phyloP scores from a whole-genome alignment of 2,888 invertebrate species.

The Lasius fuliginosus region DNA sequence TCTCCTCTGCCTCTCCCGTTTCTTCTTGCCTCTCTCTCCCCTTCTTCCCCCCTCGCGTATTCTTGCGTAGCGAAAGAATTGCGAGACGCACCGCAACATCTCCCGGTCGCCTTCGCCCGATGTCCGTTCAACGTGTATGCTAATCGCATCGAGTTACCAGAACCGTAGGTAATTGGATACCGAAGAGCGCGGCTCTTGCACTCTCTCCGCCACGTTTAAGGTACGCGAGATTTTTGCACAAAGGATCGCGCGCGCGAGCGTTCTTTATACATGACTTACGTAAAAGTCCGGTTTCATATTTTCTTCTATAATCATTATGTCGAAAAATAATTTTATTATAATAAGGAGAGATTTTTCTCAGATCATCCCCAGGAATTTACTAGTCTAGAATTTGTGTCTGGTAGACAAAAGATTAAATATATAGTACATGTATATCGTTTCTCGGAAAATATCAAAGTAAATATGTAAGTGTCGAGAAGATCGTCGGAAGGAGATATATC shows the following conservation, averaged over 20 bases:
- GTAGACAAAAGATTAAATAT: background rate
- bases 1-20: slow-evolving; percentile 47
- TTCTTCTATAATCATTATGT: background rate
- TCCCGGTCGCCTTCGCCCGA: slow-evolving; percentile 59
- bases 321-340: background rate
- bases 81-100: slow-evolving; percentile 63
- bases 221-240: background rate
- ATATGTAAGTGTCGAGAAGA: background rate
- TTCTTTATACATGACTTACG: background rate
- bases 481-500: background rate
- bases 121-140: slow-evolving; percentile 75
- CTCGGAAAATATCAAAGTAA: background rate
- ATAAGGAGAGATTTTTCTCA: background rate
- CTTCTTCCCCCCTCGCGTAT: slow-evolving; percentile 12
- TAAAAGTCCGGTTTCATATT: background rate
- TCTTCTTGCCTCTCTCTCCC: slow-evolving; percentile 25
- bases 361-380: background rate
- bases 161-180: slow-evolving; percentile 65
- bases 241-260: background rate
- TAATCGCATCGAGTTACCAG: slow-evolving; percentile 74
- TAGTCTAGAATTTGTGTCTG: background rate
- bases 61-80: slow-evolving; percentile 26
- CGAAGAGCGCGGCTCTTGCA: slow-evolving; percentile 7
- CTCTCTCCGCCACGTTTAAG: slow-evolving; percentile 6
- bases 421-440: background rate